Conservation (phyloP, 2,888 invertebrate genomes). For the Chrysolina oricalcia region DNA sequence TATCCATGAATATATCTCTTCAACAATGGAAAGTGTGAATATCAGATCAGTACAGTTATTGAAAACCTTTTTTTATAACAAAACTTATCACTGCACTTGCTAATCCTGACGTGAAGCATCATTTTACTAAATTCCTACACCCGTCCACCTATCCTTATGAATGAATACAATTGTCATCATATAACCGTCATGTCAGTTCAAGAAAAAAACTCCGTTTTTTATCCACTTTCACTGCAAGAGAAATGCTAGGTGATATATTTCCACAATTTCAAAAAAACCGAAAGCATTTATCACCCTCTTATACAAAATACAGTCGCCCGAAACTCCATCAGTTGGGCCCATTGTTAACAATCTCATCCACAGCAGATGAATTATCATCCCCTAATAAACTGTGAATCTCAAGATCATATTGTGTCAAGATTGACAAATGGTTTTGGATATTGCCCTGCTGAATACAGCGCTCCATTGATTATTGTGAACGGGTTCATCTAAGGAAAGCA, state of each 20-base stretch:
- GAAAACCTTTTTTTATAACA: too few species aligned
- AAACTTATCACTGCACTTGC: too few species aligned
- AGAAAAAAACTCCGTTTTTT: neutral
- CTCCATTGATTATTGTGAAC: constrained; percentile 3
- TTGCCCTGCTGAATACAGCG: constrained; percentile 44
- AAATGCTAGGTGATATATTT: neutral
- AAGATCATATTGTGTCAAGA: constrained; percentile 57
- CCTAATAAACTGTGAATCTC: constrained; percentile 53
- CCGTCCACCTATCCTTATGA: too few species aligned
- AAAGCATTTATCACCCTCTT: neutral
- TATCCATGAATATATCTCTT: too few species aligned
- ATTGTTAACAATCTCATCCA: constrained; percentile 33
- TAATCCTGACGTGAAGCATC: too few species aligned
- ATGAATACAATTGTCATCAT: too few species aligned
- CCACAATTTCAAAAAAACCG: neutral
- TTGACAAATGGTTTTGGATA: constrained; percentile 64
- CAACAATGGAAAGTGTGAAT: too few species aligned
- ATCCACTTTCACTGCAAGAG: neutral
- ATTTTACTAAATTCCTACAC: too few species aligned
- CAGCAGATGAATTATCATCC: constrained; percentile 53
- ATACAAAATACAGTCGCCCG: neutral
- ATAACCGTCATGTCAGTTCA: too few species aligned
- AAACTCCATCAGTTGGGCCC: neutral
- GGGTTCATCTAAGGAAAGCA: constrained; percentile 6
- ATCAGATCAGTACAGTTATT: too few species aligned